A percentile compares a stretch with the other conserved stretches of the same genome.
These are phyloP conservation scores for Simalia tracyae DNA, from an alignment of 2,797 vertebrate genomes.

Conservation along the genomic window DNA sequence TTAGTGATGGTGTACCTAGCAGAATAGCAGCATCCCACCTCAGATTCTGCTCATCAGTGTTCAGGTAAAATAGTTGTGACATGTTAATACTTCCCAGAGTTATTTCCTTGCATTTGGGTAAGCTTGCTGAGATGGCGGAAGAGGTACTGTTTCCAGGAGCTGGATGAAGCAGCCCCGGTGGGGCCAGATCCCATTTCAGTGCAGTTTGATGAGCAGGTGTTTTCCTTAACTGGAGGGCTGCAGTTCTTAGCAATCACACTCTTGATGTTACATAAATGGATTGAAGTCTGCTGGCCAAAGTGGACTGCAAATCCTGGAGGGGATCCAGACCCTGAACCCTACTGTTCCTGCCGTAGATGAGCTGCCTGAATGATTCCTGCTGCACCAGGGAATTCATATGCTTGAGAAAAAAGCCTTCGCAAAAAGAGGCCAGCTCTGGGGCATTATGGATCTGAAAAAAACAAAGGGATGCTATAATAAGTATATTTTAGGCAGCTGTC, in stretches of 20 bases:
- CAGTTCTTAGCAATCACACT: conserved; percentile 75
- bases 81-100: background rate
- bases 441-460: conserved; percentile 82
- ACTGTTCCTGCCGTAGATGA: conserved; percentile 85
- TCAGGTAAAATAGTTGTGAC: background rate
- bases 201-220: background rate
- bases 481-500: background rate
- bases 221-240: background rate
- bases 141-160: conserved; percentile 19
- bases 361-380: conserved; percentile 84
- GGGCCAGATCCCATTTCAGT: rapidly evolving
- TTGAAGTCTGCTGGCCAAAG: conserved; percentile 84
- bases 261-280: conserved; percentile 87
- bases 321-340: conserved; percentile 84
- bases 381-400: conserved; percentile 91
- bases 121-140: background rate
- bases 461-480: background rate
- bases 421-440: conserved; percentile 84
- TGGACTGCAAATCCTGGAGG: conserved; percentile 85
- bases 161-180: background rate
- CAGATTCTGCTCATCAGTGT: background rate
- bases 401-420: conserved; percentile 93
- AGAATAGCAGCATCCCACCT: conserved; percentile 34
- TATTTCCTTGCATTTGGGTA: background rate
- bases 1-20: conserved; percentile 12